Evolutionary conservation across 1,140 invertebrate genomes (phyloP), one percentile per base, ranked within the genome.

Genomic region (Chironomus tepperi): DNA sequence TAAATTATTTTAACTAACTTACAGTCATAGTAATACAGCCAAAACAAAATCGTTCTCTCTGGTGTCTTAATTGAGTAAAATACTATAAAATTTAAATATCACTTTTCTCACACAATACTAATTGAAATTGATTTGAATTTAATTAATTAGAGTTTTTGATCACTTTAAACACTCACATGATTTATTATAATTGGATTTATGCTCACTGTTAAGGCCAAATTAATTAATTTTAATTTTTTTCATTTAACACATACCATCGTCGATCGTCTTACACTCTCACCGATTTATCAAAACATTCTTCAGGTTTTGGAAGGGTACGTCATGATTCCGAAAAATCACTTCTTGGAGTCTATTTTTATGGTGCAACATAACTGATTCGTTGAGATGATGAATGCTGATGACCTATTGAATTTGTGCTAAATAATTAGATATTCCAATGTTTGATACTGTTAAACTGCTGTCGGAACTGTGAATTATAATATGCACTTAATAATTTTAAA

Each of bases 121-220:
- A 70, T 70, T 70, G 18, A 21, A 18, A 70, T 70, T 70, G 65
- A 70, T 70, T 70, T 12, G 65, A 70, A 19, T 70, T 70, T 70
- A 21, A 70, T 70, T 70, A 19, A 21, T 18, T 12, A 57, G 9
- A 10, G n/a, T n/a, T 12, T 57, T 10, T 57, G n/a, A n/a, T 12
- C 47, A 57, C n/a, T 10, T 12, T 12, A n/a, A 57, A 2, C 10
- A 57, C n/a, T 57, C 9, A 57, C n/a, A 12, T 10, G n/a, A 57
- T 57, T 57, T 57, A 57, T 57, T 57, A 57, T 57, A 10, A 10
- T 19, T 70, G n/a, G 8, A 70, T 19, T 19, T 19, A 70, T 7
- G 3, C 9, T 70, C 65, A 70, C 18, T 70, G n/a, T 70, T 18
- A 70, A 70, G 16, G 18, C 10, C 16, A 70, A 19, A 70, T 18